Conservation (phyloP, 1,140 invertebrate species). For the Patella vulgata region DNA sequence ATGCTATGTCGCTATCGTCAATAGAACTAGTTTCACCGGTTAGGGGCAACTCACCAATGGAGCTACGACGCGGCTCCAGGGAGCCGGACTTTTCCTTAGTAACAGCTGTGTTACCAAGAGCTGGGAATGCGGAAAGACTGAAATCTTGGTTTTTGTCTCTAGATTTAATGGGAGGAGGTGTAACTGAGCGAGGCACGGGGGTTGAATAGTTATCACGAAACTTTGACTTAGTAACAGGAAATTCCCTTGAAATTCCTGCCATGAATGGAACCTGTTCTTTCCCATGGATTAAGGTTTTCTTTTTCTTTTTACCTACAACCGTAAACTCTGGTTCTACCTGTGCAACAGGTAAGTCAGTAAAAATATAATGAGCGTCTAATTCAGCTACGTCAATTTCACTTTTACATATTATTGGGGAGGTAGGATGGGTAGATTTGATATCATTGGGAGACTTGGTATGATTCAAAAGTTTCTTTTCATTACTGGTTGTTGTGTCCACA, state of each 20-base stretch:
- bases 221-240: constrained; percentile 4
- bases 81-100: constrained; percentile 17
- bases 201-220: constrained; percentile 8
- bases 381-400: constrained; percentile 12
- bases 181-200: constrained; percentile 24
- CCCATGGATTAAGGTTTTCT: constrained; percentile 24
- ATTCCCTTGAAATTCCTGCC: constrained; percentile 9
- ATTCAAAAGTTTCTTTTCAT: neutral
- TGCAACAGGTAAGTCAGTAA: constrained; percentile 42
- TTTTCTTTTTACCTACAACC: constrained; percentile 48
- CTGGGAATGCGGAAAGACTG: constrained; percentile 58
- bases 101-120: constrained; percentile 25
- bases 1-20: constrained; percentile 58
- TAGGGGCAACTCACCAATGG: constrained; percentile 50
- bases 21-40: constrained; percentile 35
- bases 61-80: constrained; percentile 47
- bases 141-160: constrained; percentile 39
- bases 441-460: neutral
- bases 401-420: constrained; percentile 1
- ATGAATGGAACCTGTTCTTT: constrained; percentile 2
- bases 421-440: no score
- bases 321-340: constrained; percentile 45
- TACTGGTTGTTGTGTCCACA: neutral
- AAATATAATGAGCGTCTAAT: constrained; percentile 39
- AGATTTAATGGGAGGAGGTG: constrained; percentile 35